phyloP scores from a whole-genome alignment of 2,113 vertebrate genomes.

The Dendropsophus ebraccatus region DNA sequence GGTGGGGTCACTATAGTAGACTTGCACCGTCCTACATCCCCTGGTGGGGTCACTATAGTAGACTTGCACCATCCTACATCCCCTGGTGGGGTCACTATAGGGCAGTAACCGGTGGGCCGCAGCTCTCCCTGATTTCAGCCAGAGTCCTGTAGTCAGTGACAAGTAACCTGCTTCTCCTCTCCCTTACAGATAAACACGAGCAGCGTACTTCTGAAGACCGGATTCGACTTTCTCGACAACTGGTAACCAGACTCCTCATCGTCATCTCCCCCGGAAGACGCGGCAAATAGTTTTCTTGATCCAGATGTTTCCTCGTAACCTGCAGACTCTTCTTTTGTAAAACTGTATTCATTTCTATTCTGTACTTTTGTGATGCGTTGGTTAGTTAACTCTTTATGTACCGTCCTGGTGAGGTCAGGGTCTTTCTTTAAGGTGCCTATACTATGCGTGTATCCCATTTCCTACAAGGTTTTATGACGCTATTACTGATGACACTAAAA shows the following conservation, averaged over 20 bases:
- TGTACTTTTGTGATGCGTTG: slow-evolving; percentile 67
- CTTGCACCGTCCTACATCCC: no score
- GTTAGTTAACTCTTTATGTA: slow-evolving; percentile 52
- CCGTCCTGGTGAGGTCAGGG: slow-evolving; percentile 22
- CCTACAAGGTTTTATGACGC: neutral
- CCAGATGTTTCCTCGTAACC: slow-evolving; percentile 63
- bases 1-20: no score
- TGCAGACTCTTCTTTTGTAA: slow-evolving; percentile 72
- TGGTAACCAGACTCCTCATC: slow-evolving; percentile 80
- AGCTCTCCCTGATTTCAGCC: no score
- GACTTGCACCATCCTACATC: no score
- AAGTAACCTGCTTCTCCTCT: slow-evolving; percentile 42
- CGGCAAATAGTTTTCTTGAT: slow-evolving; percentile 60
- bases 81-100: no score
- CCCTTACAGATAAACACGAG: slow-evolving; percentile 83
- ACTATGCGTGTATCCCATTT: slow-evolving; percentile 1
- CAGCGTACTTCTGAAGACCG: slow-evolving; percentile 91
- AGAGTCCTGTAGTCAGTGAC: no score
- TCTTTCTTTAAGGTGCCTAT: slow-evolving; percentile 37
- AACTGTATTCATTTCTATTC: slow-evolving; percentile 67
- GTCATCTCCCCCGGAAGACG: slow-evolving; percentile 43
- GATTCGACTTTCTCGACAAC: slow-evolving; percentile 98
- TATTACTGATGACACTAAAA: slow-evolving; percentile 3
- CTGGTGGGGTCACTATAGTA: no score
- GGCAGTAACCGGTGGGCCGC: no score